Conservation (phyloP, 2,113 vertebrate species). For the Semicossyphus pulcher region DNA sequence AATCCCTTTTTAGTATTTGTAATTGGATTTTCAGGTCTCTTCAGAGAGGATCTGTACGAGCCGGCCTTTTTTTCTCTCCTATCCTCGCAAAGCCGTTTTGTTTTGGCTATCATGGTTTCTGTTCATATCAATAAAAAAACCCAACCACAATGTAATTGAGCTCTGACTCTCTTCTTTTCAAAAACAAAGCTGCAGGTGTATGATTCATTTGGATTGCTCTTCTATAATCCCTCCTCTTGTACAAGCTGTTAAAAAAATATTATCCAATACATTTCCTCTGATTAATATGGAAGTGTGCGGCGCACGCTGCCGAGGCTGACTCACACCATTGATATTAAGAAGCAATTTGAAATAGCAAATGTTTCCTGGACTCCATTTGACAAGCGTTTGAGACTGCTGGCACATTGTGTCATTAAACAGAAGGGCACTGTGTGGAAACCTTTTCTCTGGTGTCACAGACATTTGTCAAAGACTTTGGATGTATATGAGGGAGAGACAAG, state of each 20-base stretch:
- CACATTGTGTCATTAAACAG: conserved; percentile 66
- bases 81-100: background rate
- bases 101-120: background rate
- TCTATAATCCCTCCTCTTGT: background rate
- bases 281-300: conserved; percentile 11
- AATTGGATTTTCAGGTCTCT: background rate
- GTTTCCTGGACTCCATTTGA: conserved; percentile 53
- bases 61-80: background rate
- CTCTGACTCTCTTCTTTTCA: background rate
- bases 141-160: conserved; percentile 1
- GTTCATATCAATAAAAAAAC: background rate
- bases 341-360: conserved; percentile 45
- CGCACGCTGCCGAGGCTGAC: conserved; percentile 30
- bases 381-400: conserved; percentile 47
- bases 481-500: conserved; percentile 58
- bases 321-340: conserved; percentile 42
- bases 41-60: background rate
- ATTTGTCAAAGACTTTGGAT: conserved; percentile 70
- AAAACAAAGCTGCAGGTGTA: background rate
- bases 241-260: conserved; percentile 14
- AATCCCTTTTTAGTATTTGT: background rate
- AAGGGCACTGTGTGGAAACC: conserved; percentile 68
- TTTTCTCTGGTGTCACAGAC: conserved; percentile 67
- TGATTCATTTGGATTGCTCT: conserved; percentile 30
- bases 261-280: conserved; percentile 8